phyloP scores from a whole-genome alignment of 2,888 invertebrate species.

The Troides helena region DNA sequence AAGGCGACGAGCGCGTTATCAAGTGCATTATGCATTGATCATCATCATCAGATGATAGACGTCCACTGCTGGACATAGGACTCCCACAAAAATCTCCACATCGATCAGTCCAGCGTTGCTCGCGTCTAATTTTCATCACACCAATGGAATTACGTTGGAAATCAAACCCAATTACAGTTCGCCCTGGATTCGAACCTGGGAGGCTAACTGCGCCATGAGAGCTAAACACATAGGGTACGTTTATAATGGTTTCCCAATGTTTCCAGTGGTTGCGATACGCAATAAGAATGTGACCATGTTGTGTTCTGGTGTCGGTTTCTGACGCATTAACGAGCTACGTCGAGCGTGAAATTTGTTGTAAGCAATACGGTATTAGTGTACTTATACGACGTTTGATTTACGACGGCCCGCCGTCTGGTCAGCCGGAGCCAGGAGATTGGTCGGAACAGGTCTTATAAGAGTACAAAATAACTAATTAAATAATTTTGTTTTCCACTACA shows the following conservation, averaged over 20 bases:
- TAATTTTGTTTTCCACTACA: not conserved
- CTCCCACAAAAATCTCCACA: too few species aligned
- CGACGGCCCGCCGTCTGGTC: conserved; percentile 31
- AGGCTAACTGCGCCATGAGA: not conserved
- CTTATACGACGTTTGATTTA: conserved; percentile 53
- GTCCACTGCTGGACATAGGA: too few species aligned
- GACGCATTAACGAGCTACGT: conserved; percentile 52
- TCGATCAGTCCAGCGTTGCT: too few species aligned
- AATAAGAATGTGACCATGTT: conserved; percentile 13
- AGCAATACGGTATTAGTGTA: conserved; percentile 57
- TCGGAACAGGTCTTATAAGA: not conserved
- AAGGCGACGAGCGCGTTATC: too few species aligned
- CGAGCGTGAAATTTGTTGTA: conserved; percentile 67
- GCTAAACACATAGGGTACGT: not conserved
- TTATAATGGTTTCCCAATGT: not conserved
- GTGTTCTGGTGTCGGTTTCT: conserved; percentile 41
- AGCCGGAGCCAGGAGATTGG: not conserved
- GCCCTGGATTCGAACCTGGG: too few species aligned
- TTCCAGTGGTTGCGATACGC: not conserved
- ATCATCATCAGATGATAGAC: too few species aligned
- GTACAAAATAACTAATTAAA: not conserved
- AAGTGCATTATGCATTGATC: too few species aligned
- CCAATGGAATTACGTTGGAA: too few species aligned
- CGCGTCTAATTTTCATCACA: too few species aligned
- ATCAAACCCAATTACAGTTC: too few species aligned